Evolutionary conservation across 2,797 vertebrate species (phyloP).

Genomic region (Mus minutoides): DNA sequence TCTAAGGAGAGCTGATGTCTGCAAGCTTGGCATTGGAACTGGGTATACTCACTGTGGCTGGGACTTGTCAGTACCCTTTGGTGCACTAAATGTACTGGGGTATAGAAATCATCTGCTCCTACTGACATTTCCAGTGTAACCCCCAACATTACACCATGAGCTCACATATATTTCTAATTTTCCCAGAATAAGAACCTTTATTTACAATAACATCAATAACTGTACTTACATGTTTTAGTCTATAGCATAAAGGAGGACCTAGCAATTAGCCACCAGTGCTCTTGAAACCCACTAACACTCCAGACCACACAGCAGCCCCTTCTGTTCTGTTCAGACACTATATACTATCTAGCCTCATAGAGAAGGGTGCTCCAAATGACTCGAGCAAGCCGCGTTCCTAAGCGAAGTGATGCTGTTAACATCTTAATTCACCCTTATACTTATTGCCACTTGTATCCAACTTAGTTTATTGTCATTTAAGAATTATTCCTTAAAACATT

Average conservation of each 20-base stretch:
- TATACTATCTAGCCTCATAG: neutral
- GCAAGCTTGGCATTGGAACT: neutral
- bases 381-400: neutral
- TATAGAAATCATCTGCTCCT: neutral
- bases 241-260: neutral
- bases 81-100: neutral
- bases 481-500: slow-evolving; percentile 23
- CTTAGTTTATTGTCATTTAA: slow-evolving; percentile 18
- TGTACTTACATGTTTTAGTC: neutral
- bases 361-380: neutral
- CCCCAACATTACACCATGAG: neutral
- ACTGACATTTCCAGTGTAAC: neutral
- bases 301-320: neutral
- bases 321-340: neutral
- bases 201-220: neutral
- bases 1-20: slow-evolving; percentile 38
- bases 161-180: neutral
- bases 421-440: neutral
- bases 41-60: neutral
- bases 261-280: neutral
- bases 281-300: neutral
- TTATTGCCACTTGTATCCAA: neutral
- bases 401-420: neutral
- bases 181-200: neutral
- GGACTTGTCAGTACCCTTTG: neutral